These are phyloP conservation scores for Thripadectes ignobilis DNA, from an alignment of 2,797 vertebrate genomes.

Conservation along the genomic window DNA sequence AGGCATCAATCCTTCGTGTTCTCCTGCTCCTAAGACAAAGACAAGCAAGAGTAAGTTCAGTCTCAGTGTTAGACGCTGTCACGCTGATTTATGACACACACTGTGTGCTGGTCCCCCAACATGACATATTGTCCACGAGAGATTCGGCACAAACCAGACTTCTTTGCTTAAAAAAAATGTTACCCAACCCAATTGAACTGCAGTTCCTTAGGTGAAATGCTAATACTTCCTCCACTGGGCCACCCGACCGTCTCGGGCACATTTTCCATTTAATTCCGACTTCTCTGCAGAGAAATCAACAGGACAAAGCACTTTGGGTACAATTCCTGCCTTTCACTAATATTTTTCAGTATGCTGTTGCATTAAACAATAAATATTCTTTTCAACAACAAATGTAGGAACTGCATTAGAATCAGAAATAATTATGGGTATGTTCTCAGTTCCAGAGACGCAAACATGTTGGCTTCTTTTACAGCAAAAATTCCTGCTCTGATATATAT, in stretches of 20 bases:
- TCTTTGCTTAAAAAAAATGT: not conserved
- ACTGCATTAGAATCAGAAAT: not conserved
- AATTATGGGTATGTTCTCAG: not conserved
- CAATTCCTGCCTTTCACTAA: not conserved
- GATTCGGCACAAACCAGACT: constrained; percentile 25
- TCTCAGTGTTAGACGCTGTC: constrained; percentile 22
- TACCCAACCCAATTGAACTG: constrained; percentile 32
- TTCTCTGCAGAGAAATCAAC: not conserved
- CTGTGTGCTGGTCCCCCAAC: not conserved
- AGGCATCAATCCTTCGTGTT: constrained; percentile 40
- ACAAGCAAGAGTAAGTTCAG: constrained; percentile 52
- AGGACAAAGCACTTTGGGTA: not conserved
- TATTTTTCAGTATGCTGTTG: not conserved
- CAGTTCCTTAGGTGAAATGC: constrained; percentile 31
- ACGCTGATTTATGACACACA: constrained; percentile 37
- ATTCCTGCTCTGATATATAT: not conserved
- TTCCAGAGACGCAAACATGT: not conserved
- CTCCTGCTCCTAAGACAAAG: constrained; percentile 49
- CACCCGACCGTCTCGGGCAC: not conserved
- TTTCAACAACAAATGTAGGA: not conserved
- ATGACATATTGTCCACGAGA: constrained; percentile 4
- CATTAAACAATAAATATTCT: not conserved
- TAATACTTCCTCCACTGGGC: not conserved
- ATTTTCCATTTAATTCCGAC: not conserved
- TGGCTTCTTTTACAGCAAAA: not conserved